Percentiles rank a stretch among this genome's conserved stretches.
Conservation (phyloP, 1,140 invertebrate species). For the Proctacanthus coquilletti region DNA sequence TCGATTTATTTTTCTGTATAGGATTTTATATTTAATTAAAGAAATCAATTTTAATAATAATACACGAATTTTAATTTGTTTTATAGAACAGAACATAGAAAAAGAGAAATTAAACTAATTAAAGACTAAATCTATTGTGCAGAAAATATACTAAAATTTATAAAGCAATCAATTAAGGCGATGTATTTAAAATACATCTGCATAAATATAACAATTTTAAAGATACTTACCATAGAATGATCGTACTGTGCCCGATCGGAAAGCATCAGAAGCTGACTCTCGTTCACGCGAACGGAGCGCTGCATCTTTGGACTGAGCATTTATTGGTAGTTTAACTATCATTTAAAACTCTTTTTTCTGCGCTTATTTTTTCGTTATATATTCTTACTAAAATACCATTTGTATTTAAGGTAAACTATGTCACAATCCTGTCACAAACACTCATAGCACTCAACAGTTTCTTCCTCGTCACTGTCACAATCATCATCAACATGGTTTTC, state of each 20-base stretch:
- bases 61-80: too few relatives aligned
- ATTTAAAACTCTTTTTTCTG: neutral
- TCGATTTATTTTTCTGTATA: too few relatives aligned
- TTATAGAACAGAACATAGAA: neutral
- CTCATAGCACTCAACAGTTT: neutral
- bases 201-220: slow-evolving; percentile 1
- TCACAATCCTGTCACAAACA: neutral
- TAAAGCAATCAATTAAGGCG: too few relatives aligned
- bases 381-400: neutral
- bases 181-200: too few relatives aligned
- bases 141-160: too few relatives aligned
- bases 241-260: slow-evolving; percentile 72
- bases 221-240: slow-evolving; percentile 38
- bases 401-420: neutral
- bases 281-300: slow-evolving; percentile 64
- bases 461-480: neutral
- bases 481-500: neutral
- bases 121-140: too few relatives aligned
- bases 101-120: neutral
- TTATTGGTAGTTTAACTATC: slow-evolving; percentile 5
- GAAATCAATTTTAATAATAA: too few relatives aligned
- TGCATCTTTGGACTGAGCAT: slow-evolving; percentile 75
- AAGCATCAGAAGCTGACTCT: slow-evolving; percentile 64
- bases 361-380: neutral
- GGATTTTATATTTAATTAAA: too few relatives aligned